Conservation (phyloP, 2,888 invertebrate genomes). For the Apocheima hispidaria region DNA sequence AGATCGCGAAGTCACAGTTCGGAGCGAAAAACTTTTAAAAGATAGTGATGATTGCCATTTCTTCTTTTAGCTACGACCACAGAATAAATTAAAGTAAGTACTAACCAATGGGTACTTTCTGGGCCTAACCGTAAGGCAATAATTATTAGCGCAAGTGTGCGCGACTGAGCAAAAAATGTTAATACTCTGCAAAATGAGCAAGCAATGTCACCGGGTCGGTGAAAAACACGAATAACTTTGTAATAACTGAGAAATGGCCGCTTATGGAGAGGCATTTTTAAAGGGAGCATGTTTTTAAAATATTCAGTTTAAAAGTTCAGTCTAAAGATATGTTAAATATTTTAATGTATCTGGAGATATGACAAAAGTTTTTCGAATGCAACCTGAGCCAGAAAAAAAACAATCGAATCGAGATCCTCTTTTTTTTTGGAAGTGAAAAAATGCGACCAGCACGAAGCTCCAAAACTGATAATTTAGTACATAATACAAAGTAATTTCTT, state of each 20-base stretch:
- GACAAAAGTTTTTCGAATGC: neutral
- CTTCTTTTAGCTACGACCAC: too few species aligned
- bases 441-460: too few species aligned
- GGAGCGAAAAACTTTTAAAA: too few species aligned
- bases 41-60: too few species aligned
- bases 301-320: slow-evolving; percentile 20
- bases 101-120: too few species aligned
- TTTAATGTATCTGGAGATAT: neutral
- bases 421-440: too few species aligned
- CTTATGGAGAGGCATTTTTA: slow-evolving; percentile 32
- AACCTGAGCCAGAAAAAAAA: neutral
- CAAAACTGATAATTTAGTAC: too few species aligned
- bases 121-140: too few species aligned
- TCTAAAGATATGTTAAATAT: slow-evolving; percentile 13
- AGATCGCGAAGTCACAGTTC: too few species aligned
- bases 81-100: too few species aligned
- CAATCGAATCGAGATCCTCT: neutral
- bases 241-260: slow-evolving; percentile 48
- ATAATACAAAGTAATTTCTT: neutral
- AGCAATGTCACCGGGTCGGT: slow-evolving; percentile 32
- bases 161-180: slow-evolving; percentile 44
- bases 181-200: slow-evolving; percentile 37
- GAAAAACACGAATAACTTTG: slow-evolving; percentile 54
- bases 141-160: slow-evolving; percentile 34
- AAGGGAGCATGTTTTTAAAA: slow-evolving; percentile 14